Conservation (phyloP, 2,113 vertebrate genomes). For the Eira barbara region DNA sequence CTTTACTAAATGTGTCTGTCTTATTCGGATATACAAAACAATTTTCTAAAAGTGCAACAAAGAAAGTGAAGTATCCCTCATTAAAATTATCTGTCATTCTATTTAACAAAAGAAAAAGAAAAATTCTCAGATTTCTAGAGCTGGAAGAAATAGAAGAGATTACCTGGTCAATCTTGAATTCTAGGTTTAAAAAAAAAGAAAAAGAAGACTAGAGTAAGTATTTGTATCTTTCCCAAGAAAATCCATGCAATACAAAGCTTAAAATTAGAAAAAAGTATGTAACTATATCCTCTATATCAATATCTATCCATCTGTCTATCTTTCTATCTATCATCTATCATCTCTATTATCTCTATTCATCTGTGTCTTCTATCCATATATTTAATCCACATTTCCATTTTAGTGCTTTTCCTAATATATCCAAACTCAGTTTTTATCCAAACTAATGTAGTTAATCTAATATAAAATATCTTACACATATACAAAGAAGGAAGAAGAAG, state of each 20-base stretch:
- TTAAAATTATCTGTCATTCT: not conserved
- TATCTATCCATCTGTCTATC: not conserved
- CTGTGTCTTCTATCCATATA: not conserved
- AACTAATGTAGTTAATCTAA: not conserved
- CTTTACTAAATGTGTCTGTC: not conserved
- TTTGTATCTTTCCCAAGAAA: not conserved
- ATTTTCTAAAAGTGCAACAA: not conserved
- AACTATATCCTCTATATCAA: not conserved
- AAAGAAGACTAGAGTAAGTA: not conserved
- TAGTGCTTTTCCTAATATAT: not conserved
- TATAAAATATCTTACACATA: not conserved
- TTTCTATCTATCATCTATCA: not conserved
- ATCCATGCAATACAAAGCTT: not conserved
- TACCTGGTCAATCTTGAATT: not conserved
- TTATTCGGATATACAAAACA: not conserved
- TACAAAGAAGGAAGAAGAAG: too few species aligned
- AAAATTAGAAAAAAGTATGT: not conserved
- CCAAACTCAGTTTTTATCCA: not conserved
- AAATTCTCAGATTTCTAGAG: not conserved
- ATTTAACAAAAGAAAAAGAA: not conserved
- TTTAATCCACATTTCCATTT: not conserved
- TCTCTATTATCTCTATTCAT: not conserved
- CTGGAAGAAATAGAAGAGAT: not conserved
- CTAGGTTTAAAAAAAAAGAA: not conserved
- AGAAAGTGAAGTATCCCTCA: not conserved